Conservation (phyloP, 2,113 vertebrate genomes). For the Notechis scutatus region DNA sequence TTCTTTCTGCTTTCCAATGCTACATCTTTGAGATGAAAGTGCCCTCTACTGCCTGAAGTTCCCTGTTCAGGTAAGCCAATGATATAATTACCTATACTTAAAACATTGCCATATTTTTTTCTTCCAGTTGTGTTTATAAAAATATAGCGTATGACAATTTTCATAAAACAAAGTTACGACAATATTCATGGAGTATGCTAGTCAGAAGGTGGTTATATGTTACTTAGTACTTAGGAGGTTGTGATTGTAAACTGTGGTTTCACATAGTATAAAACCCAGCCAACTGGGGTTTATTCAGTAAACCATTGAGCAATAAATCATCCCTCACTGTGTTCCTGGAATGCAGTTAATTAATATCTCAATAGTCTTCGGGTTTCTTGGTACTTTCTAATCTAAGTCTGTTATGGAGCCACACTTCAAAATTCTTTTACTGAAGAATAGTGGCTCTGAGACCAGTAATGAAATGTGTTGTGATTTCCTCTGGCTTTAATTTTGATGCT, state of each 20-base stretch:
- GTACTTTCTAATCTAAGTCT: neutral
- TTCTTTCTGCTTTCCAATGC: neutral
- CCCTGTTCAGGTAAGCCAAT: slow-evolving; percentile 3
- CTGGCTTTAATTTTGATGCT: neutral
- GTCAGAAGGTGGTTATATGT: neutral
- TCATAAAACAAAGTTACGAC: neutral
- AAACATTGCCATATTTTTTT: neutral
- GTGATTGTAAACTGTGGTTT: neutral
- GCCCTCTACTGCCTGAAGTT: neutral
- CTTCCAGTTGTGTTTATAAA: neutral
- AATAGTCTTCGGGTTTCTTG: neutral
- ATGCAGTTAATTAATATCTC: neutral
- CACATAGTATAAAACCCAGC: neutral
- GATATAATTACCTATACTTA: neutral
- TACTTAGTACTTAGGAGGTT: neutral
- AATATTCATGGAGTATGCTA: neutral
- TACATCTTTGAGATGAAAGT: slow-evolving; percentile 2
- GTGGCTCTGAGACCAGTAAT: neutral
- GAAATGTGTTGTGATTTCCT: neutral
- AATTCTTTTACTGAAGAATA: neutral
- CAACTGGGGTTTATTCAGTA: neutral
- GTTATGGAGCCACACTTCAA: neutral
- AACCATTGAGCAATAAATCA: neutral
- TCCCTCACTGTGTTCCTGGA: neutral
- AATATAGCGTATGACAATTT: neutral